Base-by-base conservation (phyloP, 64 coral and sea anemone genomes). In the Trachythela sp. region DNA sequence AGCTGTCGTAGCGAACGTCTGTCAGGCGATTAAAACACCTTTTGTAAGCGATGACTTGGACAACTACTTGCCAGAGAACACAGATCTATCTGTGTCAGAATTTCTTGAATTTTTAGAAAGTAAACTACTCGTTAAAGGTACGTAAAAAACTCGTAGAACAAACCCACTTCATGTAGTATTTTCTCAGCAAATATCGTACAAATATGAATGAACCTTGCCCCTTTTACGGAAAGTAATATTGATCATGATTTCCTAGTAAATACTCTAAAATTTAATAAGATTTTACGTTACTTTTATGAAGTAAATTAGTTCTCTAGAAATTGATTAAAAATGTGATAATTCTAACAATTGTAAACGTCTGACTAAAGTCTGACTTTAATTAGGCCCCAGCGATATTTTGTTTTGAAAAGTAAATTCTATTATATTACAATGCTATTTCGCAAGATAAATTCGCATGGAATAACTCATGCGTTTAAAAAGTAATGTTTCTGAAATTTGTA, bases 1-100 rank as follows among this genome's bases (percentile, higher is more conserved):
- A 88, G 90, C 87, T 56, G 35, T 92, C 17, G 86, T 85, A 86
- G 85, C 90, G 18, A 92, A 86, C 33, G 87, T 92, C 54, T 92
- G 85, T 52, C 90, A 84, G 13, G 90, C 75, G 15, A 80, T 80
- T 2, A 80, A 80, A 80, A 80, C 33, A 34, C 2, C 75, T 20
- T 80, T 37, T 22, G 37, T 80, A 9, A 39, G 33, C 8, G 75
- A 80, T 29, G 75, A 80, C 30, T 39, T 80, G 33, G 75, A 80
- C 8, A 38, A 39, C 9, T 80, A 80, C 20, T 80, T 35, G 9
- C 37, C 75, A 4, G 13, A 35, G 9, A 17, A 15, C 20, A 29
- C 9, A 39, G 37, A 80, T 29, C 20, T 80, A 14, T 37, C 75
- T 2, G 75, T 80, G 8, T 80, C 37, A 0, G 75, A 80, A 30